A percentile compares a stretch with the other conserved stretches of the same genome.
Evolutionary conservation across 2,888 invertebrate genomes (phyloP).

Genomic region (Microctonus aethiopoides): DNA sequence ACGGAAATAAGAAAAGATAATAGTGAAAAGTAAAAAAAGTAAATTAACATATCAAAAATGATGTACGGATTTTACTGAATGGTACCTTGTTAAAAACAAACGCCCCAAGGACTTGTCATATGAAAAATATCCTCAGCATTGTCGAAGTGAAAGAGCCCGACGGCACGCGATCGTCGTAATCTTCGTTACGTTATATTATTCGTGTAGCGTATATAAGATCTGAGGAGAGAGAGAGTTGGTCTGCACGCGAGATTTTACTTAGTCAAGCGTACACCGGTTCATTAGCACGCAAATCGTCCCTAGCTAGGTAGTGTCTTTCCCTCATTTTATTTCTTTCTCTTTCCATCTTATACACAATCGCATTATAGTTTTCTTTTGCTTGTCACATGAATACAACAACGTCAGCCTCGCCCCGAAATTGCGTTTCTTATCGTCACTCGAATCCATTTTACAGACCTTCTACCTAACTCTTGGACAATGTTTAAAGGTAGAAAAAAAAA

Average conservation of each 20-base stretch:
- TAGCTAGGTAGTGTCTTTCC: slow-evolving; percentile 16
- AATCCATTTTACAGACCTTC: neutral
- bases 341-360: too few species aligned
- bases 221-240: slow-evolving; percentile 13
- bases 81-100: slow-evolving; percentile 22
- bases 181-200: slow-evolving; percentile 22
- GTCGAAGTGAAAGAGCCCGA: slow-evolving; percentile 30
- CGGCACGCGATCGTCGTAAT: slow-evolving; percentile 33
- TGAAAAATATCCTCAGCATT: slow-evolving; percentile 18
- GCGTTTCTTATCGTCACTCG: slow-evolving; percentile 37
- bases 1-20: too few species aligned
- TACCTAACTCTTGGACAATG: neutral
- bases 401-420: slow-evolving; percentile 32
- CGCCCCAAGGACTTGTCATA: slow-evolving; percentile 25
- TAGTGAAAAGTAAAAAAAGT: neutral
- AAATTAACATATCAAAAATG: slow-evolving; percentile 10
- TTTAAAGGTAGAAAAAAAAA: slow-evolving; percentile 1
- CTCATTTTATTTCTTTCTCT: slow-evolving; percentile 4
- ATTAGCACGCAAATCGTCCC: slow-evolving; percentile 58
- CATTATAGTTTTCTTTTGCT: slow-evolving; percentile 2
- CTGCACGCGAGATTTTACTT: slow-evolving; percentile 60
- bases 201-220: slow-evolving; percentile 33
- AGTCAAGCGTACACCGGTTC: slow-evolving; percentile 46
- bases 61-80: slow-evolving; percentile 12
- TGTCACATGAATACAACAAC: slow-evolving; percentile 16